phyloP scores from a whole-genome alignment of 2,113 vertebrate genomes.

The Microtus montanus region DNA sequence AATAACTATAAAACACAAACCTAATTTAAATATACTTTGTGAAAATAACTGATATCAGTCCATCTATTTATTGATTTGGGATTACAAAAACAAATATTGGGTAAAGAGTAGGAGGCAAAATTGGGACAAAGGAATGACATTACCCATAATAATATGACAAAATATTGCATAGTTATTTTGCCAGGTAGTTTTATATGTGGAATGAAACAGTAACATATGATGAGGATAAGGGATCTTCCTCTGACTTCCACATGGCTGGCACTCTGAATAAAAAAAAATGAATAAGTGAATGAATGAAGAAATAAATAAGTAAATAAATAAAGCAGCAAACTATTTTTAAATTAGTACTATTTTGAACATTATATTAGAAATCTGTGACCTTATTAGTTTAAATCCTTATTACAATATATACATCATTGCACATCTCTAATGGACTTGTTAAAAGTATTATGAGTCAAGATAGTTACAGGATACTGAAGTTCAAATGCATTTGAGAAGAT shows the following conservation, averaged over 20 bases:
- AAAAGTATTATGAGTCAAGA: not conserved
- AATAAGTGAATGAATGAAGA: not conserved
- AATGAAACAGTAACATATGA: not conserved
- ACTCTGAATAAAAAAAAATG: too few species aligned
- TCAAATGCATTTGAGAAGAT: conserved; percentile 37
- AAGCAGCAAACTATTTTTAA: not conserved
- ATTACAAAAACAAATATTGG: not conserved
- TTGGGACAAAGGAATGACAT: not conserved
- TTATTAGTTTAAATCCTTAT: not conserved
- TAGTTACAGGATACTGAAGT: not conserved
- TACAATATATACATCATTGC: not conserved
- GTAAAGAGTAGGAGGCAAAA: not conserved
- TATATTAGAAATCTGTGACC: not conserved
- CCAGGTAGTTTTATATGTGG: not conserved
- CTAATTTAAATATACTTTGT: not conserved
- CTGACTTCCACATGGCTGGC: not conserved
- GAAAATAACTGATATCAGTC: not conserved
- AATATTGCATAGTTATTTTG: not conserved
- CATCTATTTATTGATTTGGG: not conserved
- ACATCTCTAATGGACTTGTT: not conserved
- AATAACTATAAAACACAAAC: not conserved
- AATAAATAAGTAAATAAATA: not conserved
- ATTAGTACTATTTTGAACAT: not conserved
- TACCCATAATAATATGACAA: not conserved
- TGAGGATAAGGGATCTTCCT: not conserved